Percentiles rank a stretch among this genome's conserved stretches.
phyloP scores from a whole-genome alignment of 2,113 vertebrate genomes.

The Nyctibius bracteatus region DNA sequence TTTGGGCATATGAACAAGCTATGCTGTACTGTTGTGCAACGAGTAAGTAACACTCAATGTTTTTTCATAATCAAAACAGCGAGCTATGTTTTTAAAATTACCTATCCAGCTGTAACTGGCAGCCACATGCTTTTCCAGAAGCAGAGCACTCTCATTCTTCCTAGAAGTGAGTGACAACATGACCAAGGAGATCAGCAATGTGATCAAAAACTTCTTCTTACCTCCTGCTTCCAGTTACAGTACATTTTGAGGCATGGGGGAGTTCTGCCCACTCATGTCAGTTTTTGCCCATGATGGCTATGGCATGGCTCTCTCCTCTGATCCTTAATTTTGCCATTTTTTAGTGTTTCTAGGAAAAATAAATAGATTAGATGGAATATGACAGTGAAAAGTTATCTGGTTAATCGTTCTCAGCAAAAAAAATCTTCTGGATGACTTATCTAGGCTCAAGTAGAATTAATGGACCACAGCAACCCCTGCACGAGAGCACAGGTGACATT shows the following conservation, averaged over 20 bases:
- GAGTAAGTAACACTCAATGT: neutral
- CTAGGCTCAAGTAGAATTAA: neutral
- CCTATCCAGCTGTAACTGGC: neutral
- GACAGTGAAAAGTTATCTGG: neutral
- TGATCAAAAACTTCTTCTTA: neutral
- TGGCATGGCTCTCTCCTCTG: neutral
- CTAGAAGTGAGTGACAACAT: neutral
- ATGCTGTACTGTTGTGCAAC: neutral
- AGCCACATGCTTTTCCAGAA: neutral
- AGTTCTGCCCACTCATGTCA: neutral
- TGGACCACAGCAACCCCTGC: accelerated
- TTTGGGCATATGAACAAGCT: neutral
- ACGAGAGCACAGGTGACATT: neutral
- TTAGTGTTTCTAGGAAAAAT: neutral
- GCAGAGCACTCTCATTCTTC: neutral
- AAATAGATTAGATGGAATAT: neutral
- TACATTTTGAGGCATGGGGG: neutral
- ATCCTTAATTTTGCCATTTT: neutral
- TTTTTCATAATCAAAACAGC: neutral
- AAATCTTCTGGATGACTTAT: neutral
- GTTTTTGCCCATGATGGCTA: neutral
- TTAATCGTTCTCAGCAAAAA: neutral
- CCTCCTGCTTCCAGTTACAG: neutral
- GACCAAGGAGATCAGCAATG: neutral
- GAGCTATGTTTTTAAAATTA: neutral